Evolutionary conservation across 2,797 vertebrate genomes (phyloP).

Genomic region (Discoglossus pictus): DNA sequence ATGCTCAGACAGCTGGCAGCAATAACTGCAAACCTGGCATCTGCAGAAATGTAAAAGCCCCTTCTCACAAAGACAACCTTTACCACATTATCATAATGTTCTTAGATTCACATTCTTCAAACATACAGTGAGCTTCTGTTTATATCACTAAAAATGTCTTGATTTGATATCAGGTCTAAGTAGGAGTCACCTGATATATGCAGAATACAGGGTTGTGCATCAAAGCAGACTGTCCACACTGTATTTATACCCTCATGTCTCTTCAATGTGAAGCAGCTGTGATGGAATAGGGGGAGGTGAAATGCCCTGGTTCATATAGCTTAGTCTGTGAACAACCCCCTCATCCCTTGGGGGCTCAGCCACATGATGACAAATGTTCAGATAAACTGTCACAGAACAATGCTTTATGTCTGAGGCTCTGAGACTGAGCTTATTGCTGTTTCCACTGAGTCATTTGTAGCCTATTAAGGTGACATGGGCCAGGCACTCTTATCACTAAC

Average conservation of each 20-base stretch:
- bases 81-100: no score
- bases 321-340: background rate
- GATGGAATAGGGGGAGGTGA: background rate
- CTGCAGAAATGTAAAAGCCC: no score
- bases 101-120: no score
- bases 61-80: no score
- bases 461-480: slow-evolving; percentile 5
- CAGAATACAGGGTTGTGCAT: background rate
- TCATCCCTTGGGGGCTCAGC: background rate
- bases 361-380: slow-evolving; percentile 4
- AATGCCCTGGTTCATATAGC: slow-evolving; percentile 2
- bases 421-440: background rate
- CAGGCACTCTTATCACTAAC: slow-evolving; percentile 7
- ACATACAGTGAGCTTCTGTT: no score
- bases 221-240: slow-evolving; percentile 6
- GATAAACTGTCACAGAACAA: slow-evolving; percentile 15
- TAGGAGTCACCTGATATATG: no score
- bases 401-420: slow-evolving; percentile 6
- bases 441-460: slow-evolving; percentile 18
- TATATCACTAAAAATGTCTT: no score
- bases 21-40: no score
- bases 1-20: no score
- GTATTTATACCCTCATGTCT: no score
- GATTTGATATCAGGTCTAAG: no score
- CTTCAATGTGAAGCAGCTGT: slow-evolving; percentile 6